Percentiles rank a stretch among this genome's conserved stretches.
These are phyloP conservation scores for Arvicola amphibius DNA, from an alignment of 2,797 vertebrate genomes.

Conservation along the genomic window DNA sequence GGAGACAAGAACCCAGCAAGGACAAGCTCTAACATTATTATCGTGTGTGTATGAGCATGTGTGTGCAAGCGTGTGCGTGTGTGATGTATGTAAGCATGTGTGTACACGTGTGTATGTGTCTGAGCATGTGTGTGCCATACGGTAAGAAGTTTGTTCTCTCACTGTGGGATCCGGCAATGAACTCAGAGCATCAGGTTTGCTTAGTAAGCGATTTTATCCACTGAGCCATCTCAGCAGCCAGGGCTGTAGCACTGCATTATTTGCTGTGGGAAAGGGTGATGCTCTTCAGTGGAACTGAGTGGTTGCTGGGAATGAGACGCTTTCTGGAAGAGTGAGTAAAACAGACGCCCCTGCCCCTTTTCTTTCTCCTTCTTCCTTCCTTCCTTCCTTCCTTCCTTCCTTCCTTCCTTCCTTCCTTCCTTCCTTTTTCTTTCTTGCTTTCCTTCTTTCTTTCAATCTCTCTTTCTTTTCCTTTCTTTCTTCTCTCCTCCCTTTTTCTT, in stretches of 20 bases:
- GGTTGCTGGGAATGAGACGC: neutral
- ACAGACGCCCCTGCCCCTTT: no score
- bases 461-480: constrained; percentile 72
- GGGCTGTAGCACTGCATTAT: no score
- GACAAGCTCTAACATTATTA: neutral
- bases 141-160: neutral
- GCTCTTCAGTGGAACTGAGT: neutral
- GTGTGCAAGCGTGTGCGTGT: no score
- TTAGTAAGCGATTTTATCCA: neutral
- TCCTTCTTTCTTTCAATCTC: neutral
- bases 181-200: neutral
- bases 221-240: neutral
- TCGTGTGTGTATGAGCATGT: neutral
- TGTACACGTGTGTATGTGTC: no score
- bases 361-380: no score
- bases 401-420: neutral
- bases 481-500: neutral
- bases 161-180: neutral
- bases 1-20: neutral
- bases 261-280: neutral
- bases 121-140: no score
- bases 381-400: no score
- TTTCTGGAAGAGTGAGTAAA: neutral
- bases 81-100: neutral
- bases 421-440: fast-evolving